Percentiles rank a stretch among this genome's conserved stretches.
Conservation (phyloP, 2,113 vertebrate species). For the Elgaria multicarinata region DNA sequence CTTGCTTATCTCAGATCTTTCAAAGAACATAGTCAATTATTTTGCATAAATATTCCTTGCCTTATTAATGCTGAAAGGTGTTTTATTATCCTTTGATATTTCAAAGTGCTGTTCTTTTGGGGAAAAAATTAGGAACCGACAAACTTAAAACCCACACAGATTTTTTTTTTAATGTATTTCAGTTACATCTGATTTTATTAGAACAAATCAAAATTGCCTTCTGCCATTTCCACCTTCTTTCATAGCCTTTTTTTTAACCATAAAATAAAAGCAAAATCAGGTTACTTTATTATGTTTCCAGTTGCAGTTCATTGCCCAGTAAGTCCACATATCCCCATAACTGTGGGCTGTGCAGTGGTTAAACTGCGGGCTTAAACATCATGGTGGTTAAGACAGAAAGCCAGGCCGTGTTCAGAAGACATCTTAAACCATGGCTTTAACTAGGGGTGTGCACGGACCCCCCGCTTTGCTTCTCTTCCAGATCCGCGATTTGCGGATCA, state of each 20-base stretch:
- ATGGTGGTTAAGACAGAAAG: no score
- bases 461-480: no score
- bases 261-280: neutral
- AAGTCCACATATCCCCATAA: neutral
- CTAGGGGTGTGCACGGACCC: no score
- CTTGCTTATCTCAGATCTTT: constrained; percentile 45
- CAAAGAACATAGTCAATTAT: constrained; percentile 63
- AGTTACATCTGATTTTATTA: constrained; percentile 13
- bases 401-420: no score
- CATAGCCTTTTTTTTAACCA: no score
- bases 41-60: constrained; percentile 68
- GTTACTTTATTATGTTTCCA: neutral
- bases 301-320: neutral
- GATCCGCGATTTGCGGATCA: no score
- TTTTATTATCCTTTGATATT: constrained; percentile 56
- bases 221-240: neutral
- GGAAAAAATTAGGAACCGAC: constrained; percentile 23
- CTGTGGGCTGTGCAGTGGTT: neutral
- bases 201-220: constrained; percentile 23
- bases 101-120: constrained; percentile 42
- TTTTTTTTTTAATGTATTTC: constrained; percentile 19
- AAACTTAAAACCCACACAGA: neutral
- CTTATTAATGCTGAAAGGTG: constrained; percentile 68
- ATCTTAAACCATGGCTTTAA: no score
- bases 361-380: no score